phyloP scores from a whole-genome alignment of 1,140 invertebrate species.

The Drosophila subobscura region DNA sequence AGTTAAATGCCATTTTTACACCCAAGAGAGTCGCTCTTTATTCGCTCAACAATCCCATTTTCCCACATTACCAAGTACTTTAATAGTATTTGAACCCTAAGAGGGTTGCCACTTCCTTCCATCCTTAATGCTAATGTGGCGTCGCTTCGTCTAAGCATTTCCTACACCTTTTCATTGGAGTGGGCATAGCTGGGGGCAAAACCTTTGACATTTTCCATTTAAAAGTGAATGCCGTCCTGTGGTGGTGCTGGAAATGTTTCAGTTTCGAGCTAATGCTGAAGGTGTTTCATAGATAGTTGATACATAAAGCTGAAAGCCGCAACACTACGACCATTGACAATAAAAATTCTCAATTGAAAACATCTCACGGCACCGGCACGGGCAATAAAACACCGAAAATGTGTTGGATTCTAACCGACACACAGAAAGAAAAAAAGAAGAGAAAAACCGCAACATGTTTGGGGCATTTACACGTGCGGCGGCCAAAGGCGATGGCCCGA shows the following conservation, averaged over 20 bases:
- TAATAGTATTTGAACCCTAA: slow-evolving; percentile 14
- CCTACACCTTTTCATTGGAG: slow-evolving; percentile 35
- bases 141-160: slow-evolving; percentile 58
- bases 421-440: too few species aligned
- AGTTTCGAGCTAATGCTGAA: slow-evolving; percentile 29
- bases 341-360: slow-evolving; percentile 82
- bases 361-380: slow-evolving; percentile 71
- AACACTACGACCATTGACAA: slow-evolving; percentile 74
- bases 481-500: slow-evolving; percentile 55
- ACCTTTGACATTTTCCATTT: slow-evolving; percentile 68
- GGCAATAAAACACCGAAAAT: slow-evolving; percentile 77
- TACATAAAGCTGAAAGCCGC: slow-evolving; percentile 74
- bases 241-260: background rate
- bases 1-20: too few species aligned
- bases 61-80: too few species aligned
- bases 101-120: background rate
- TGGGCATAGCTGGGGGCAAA: background rate
- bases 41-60: too few species aligned
- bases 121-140: slow-evolving; percentile 50
- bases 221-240: slow-evolving; percentile 57
- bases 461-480: slow-evolving; percentile 78
- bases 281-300: slow-evolving; percentile 46
- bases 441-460: slow-evolving; percentile 78
- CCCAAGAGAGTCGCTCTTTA: too few species aligned
- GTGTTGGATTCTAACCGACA: slow-evolving; percentile 52